phyloP scores from a whole-genome alignment of 2,888 invertebrate species.

The Drosophila yooni region DNA sequence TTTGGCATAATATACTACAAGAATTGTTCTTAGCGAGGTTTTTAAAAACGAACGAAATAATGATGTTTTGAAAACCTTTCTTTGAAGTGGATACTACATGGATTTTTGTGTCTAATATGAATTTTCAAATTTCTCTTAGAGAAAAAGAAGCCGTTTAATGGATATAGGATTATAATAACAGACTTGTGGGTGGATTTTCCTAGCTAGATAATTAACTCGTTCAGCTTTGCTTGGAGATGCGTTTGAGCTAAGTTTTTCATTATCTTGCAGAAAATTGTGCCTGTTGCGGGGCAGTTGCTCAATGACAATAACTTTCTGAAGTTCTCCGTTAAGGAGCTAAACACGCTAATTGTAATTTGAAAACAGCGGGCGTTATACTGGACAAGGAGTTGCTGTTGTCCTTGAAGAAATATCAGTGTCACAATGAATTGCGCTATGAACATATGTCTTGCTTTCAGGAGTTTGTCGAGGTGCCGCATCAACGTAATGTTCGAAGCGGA shows the following conservation, averaged over 20 bases:
- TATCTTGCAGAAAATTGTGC: conserved; percentile 48
- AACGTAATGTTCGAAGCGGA: conserved; percentile 50
- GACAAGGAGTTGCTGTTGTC: conserved; percentile 37
- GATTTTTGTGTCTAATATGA: neutral
- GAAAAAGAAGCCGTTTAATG: neutral
- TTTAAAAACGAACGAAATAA: neutral
- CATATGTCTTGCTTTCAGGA: conserved; percentile 54
- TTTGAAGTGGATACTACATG: neutral
- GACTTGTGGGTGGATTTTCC: neutral
- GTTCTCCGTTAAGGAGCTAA: conserved; percentile 47
- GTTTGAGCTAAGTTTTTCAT: neutral
- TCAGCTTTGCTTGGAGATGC: neutral
- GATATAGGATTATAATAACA: neutral
- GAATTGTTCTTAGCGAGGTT: neutral
- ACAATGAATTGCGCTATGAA: conserved; percentile 48
- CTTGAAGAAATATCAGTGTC: conserved; percentile 52
- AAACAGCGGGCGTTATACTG: conserved; percentile 18
- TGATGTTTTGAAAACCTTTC: neutral
- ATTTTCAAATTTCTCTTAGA: neutral
- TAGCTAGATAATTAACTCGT: neutral
- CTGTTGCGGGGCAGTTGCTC: conserved; percentile 45
- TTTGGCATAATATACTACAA: neutral
- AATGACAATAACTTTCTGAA: conserved; percentile 42
- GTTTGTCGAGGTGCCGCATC: conserved; percentile 52
- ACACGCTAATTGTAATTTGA: conserved; percentile 52